Evolutionary conservation across 2,888 invertebrate species (phyloP).

Genomic region (Caenorhabditis sp.): DNA sequence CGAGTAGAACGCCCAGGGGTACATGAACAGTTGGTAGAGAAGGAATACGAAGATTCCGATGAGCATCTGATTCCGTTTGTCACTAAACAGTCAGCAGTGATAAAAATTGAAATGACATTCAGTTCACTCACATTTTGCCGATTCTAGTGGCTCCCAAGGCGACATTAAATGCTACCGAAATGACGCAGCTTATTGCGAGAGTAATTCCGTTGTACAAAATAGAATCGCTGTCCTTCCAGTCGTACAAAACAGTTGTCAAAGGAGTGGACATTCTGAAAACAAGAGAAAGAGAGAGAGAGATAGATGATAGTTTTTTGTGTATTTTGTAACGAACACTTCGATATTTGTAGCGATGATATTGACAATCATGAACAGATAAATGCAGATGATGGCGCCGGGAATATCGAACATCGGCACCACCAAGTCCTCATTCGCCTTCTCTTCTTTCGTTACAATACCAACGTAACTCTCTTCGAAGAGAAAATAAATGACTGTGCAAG

Average conservation of each 20-base stretch:
- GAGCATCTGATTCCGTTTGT: constrained; percentile 59
- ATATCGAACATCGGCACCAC: constrained; percentile 51
- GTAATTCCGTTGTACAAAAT: constrained; percentile 60
- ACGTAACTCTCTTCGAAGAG: constrained; percentile 65
- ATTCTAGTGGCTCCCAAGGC: constrained; percentile 54
- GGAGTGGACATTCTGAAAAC: constrained; percentile 61
- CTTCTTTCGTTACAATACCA: constrained; percentile 60
- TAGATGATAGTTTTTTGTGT: too few relatives aligned
- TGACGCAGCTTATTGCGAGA: constrained; percentile 42
- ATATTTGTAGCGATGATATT: constrained; percentile 50
- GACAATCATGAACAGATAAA: constrained; percentile 51
- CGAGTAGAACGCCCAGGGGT: constrained; percentile 60
- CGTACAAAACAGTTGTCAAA: constrained; percentile 56
- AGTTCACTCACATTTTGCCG: constrained; percentile 52
- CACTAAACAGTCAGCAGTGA: constrained; percentile 31
- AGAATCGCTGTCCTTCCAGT: constrained; percentile 62
- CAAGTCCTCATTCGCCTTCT: constrained; percentile 40
- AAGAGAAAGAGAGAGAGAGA: not conserved
- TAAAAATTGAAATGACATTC: not conserved
- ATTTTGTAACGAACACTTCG: constrained; percentile 44
- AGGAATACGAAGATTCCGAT: constrained; percentile 59
- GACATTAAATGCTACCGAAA: constrained; percentile 53
- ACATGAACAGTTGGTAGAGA: constrained; percentile 55
- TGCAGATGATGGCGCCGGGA: constrained; percentile 39
- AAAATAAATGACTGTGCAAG: constrained; percentile 49